A percentile compares a stretch with the other conserved stretches of the same genome.
These are phyloP conservation scores for Gordius sp. DNA, from an alignment of 2,888 invertebrate genomes.

Conservation along the genomic window DNA sequence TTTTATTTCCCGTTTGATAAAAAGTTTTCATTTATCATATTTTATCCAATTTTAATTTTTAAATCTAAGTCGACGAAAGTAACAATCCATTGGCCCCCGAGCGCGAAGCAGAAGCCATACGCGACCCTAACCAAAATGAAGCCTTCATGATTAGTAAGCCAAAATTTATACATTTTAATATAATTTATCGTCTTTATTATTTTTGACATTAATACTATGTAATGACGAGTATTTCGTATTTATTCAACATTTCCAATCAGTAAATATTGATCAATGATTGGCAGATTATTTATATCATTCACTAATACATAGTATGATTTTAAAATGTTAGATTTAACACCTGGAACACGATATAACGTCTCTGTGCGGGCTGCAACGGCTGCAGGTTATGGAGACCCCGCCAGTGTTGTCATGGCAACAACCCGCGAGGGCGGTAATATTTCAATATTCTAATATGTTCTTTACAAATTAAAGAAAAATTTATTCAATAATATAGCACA, in stretches of 20 bases:
- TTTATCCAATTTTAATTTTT: not conserved
- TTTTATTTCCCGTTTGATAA: not conserved
- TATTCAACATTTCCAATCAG: too few species aligned
- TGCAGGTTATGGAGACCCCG: constrained; percentile 2
- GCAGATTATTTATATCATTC: too few species aligned
- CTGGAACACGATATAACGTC: not conserved
- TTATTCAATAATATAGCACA: too few species aligned
- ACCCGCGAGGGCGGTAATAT: not conserved
- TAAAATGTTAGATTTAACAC: not conserved
- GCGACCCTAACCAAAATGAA: constrained; percentile 1
- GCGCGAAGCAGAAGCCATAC: not conserved
- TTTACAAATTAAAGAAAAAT: too few species aligned
- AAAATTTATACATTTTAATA: too few species aligned
- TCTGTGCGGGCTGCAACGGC: not conserved
- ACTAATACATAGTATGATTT: too few species aligned
- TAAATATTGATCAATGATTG: too few species aligned
- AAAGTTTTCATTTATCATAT: constrained; percentile 2
- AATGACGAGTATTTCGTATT: too few species aligned
- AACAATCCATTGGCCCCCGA: not conserved
- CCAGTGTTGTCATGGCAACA: not conserved
- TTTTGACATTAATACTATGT: too few species aligned
- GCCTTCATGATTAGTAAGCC: not conserved
- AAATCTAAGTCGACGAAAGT: not conserved
- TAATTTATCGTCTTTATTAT: too few species aligned
- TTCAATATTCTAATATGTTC: too few species aligned